A percentile compares a stretch with the other conserved stretches of the same genome.
Evolutionary conservation across 2,797 vertebrate species (phyloP).

Genomic region (Triplophysa bombifrons): DNA sequence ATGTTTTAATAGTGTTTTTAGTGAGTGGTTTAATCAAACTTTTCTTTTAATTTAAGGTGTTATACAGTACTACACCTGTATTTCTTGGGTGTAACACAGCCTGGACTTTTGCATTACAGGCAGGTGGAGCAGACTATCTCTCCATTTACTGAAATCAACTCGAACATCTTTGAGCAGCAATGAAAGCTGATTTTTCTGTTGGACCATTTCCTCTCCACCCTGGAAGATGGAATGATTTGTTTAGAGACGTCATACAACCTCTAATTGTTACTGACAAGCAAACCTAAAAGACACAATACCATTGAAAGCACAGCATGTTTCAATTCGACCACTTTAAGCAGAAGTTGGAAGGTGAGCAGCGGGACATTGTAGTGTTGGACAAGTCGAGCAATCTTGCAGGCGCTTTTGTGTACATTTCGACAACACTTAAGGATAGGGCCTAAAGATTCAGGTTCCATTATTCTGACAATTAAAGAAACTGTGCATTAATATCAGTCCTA

Average conservation of each 20-base stretch:
- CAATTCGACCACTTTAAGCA: slow-evolving; percentile 66
- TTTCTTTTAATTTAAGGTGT: neutral
- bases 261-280: neutral
- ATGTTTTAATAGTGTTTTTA: no score
- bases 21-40: neutral
- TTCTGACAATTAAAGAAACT: slow-evolving; percentile 54
- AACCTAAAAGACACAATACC: slow-evolving; percentile 50
- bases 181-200: slow-evolving; percentile 27
- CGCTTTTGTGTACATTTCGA: slow-evolving; percentile 36
- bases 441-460: slow-evolving; percentile 44
- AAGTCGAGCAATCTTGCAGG: slow-evolving; percentile 5
- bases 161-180: neutral
- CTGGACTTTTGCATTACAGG: neutral
- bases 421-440: slow-evolving; percentile 50
- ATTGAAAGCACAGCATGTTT: slow-evolving; percentile 45
- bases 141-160: slow-evolving; percentile 59
- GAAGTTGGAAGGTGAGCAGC: slow-evolving; percentile 65
- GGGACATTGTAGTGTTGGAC: slow-evolving; percentile 51
- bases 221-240: slow-evolving; percentile 8
- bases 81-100: slow-evolving; percentile 67
- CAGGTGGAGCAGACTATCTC: slow-evolving; percentile 47
- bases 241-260: neutral
- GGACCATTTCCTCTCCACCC: slow-evolving; percentile 29
- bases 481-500: neutral
- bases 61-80: slow-evolving; percentile 60